These are phyloP conservation scores for Matsumyia berberina DNA, from an alignment of 2,888 invertebrate species.

Conservation along the genomic window DNA sequence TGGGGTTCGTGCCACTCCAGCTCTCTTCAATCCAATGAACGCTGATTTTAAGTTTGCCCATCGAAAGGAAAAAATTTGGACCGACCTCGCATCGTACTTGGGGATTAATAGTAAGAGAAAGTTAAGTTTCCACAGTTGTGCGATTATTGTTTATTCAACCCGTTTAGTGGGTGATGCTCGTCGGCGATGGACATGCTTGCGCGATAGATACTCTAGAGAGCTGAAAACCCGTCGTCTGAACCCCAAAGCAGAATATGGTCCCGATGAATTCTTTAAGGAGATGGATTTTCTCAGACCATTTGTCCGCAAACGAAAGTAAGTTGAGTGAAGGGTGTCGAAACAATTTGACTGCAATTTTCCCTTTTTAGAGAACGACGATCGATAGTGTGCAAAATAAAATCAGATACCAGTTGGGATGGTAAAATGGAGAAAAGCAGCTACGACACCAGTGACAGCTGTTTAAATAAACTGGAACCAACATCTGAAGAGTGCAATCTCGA, in stretches of 20 bases:
- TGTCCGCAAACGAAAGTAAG: slow-evolving; percentile 80
- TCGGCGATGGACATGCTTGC: slow-evolving; percentile 83
- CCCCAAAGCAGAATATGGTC: slow-evolving; percentile 79
- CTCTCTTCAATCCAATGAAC: slow-evolving; percentile 82
- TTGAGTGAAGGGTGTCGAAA: neutral
- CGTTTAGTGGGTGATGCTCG: slow-evolving; percentile 79
- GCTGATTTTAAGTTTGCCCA: slow-evolving; percentile 82
- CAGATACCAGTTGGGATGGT: slow-evolving; percentile 59
- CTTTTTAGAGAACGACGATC: slow-evolving; percentile 79
- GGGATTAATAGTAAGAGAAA: slow-evolving; percentile 77
- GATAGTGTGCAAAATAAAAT: slow-evolving; percentile 73
- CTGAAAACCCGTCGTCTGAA: slow-evolving; percentile 81
- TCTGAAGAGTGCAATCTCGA: slow-evolving; percentile 45
- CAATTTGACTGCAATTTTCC: neutral
- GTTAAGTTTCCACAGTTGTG: slow-evolving; percentile 2
- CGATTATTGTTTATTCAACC: neutral
- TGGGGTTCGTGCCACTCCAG: slow-evolving; percentile 81
- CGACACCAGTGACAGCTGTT: slow-evolving; percentile 49
- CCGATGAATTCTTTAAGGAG: slow-evolving; percentile 81
- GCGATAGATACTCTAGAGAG: slow-evolving; percentile 84
- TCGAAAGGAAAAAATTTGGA: slow-evolving; percentile 83
- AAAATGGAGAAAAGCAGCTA: slow-evolving; percentile 69
- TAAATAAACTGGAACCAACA: slow-evolving; percentile 17
- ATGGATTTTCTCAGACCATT: slow-evolving; percentile 82
- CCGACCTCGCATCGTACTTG: slow-evolving; percentile 80